Percentiles rank a stretch among this genome's conserved stretches.
phyloP scores from a whole-genome alignment of 2,797 vertebrate genomes.

The Microctenopoma steveboyesi region DNA sequence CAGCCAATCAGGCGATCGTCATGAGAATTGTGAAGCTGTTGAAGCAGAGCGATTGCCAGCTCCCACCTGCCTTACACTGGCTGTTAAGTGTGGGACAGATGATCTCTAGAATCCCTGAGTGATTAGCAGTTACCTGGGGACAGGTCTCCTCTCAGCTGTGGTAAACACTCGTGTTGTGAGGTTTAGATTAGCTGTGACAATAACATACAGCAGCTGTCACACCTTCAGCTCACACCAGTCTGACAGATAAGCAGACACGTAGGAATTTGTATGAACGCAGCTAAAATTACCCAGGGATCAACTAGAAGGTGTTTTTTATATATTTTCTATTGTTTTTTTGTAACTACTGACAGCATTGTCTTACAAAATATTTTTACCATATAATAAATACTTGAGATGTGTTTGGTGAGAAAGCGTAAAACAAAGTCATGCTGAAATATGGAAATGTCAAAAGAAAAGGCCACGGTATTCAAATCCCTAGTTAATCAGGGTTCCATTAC shows the following conservation, averaged over 20 bases:
- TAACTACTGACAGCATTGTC: constrained; percentile 30
- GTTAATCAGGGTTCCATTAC: constrained; percentile 77
- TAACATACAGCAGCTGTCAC: constrained; percentile 59
- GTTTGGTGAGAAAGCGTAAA: constrained; percentile 64
- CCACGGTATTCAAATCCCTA: constrained; percentile 78
- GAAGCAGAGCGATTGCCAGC: constrained; percentile 37
- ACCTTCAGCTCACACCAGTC: constrained; percentile 35
- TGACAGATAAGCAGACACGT: constrained; percentile 42
- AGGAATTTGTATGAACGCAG: constrained; percentile 15
- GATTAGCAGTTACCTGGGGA: constrained; percentile 70
- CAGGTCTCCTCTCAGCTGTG: constrained; percentile 34
- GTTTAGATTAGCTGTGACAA: constrained; percentile 61
- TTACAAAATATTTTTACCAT: constrained; percentile 30
- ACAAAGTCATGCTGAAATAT: constrained; percentile 74
- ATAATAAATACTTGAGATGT: constrained; percentile 57
- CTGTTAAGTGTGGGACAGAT: constrained; percentile 55
- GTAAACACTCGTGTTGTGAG: constrained; percentile 67
- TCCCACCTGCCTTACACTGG: constrained; percentile 48
- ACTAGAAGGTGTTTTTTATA: constrained; percentile 5
- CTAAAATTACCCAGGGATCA: constrained; percentile 31
- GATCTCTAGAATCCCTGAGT: constrained; percentile 62
- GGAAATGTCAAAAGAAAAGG: constrained; percentile 79
- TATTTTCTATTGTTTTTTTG: constrained; percentile 1
- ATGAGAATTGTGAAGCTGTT: constrained; percentile 29
- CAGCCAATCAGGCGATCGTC: constrained; percentile 23